Percentiles rank a stretch among this genome's conserved stretches.
Evolutionary conservation across 2,888 invertebrate species (phyloP).

Genomic region (Amphipyra tragopoginis): DNA sequence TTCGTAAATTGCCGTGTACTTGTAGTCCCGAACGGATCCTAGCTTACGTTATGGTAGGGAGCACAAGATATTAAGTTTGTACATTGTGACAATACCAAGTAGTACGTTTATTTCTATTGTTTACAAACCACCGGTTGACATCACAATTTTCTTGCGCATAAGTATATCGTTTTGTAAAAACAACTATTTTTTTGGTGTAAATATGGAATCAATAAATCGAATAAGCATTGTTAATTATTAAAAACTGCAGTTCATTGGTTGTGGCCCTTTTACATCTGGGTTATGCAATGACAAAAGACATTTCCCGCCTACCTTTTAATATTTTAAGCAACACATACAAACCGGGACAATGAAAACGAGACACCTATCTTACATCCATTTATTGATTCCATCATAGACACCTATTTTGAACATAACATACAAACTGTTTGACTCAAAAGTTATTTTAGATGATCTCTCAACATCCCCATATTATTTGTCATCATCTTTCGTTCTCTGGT

Average conservation of each 20-base stretch:
- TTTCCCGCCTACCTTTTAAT: too few relatives aligned
- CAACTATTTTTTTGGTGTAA: constrained; percentile 15
- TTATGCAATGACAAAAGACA: too few relatives aligned
- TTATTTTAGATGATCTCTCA: constrained; percentile 56
- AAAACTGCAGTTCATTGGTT: too few relatives aligned
- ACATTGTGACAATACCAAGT: constrained; percentile 45
- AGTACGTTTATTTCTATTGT: constrained; percentile 36
- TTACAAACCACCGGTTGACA: constrained; percentile 18
- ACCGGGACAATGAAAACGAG: too few relatives aligned
- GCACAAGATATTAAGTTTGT: constrained; percentile 61
- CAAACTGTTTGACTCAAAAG: constrained; percentile 26
- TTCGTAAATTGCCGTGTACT: constrained; percentile 41
- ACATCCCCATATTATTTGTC: constrained; percentile 31
- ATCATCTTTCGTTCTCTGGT: constrained; percentile 37
- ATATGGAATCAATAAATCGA: constrained; percentile 8
- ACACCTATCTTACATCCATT: neutral
- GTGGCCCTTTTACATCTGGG: too few relatives aligned
- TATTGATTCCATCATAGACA: constrained; percentile 23
- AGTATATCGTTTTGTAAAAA: constrained; percentile 30
- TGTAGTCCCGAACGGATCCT: constrained; percentile 42
- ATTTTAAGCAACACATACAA: neutral
- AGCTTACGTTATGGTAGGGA: constrained; percentile 47
- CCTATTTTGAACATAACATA: constrained; percentile 1
- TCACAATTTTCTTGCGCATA: constrained; percentile 15
- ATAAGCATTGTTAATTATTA: neutral